These are phyloP conservation scores for Andrena bucephala DNA, from an alignment of 2,888 invertebrate genomes.

Conservation along the genomic window DNA sequence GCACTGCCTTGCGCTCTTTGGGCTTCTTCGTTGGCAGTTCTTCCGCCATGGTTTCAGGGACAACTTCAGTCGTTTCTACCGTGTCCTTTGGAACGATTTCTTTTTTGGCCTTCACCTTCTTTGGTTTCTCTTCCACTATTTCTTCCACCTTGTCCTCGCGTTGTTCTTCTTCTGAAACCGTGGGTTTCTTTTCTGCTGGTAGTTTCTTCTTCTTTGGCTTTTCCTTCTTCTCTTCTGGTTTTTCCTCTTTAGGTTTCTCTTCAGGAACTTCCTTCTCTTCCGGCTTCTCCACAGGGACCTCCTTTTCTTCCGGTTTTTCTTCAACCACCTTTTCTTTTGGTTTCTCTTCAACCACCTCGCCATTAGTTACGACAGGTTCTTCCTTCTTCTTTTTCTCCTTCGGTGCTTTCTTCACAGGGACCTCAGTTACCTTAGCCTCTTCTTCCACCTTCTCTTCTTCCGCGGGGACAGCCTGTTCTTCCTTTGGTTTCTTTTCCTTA, in stretches of 20 bases:
- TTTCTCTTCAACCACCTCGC: slow-evolving; percentile 53
- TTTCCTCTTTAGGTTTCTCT: slow-evolving; percentile 69
- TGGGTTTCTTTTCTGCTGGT: slow-evolving; percentile 68
- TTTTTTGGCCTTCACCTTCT: slow-evolving; percentile 57
- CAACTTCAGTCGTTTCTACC: slow-evolving; percentile 67
- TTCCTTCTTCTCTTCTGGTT: slow-evolving; percentile 56
- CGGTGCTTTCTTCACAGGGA: slow-evolving; percentile 78
- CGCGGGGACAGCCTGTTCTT: slow-evolving; percentile 67
- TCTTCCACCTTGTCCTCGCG: slow-evolving; percentile 69
- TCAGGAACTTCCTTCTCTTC: slow-evolving; percentile 46
- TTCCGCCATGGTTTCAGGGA: slow-evolving; percentile 57
- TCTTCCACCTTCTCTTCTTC: slow-evolving; percentile 81
- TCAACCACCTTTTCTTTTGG: slow-evolving; percentile 10
- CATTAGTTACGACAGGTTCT: slow-evolving; percentile 75
- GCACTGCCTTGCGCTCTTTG: slow-evolving; percentile 57
- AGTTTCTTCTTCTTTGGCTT: slow-evolving; percentile 70
- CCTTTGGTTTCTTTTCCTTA: slow-evolving; percentile 53
- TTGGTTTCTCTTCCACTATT: slow-evolving; percentile 59
- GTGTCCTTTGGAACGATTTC: slow-evolving; percentile 65
- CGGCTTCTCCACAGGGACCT: slow-evolving; percentile 27
- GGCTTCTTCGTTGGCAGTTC: slow-evolving; percentile 54
- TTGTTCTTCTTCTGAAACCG: slow-evolving; percentile 69
- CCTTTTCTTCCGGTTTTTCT: too few relatives aligned
- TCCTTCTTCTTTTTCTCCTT: slow-evolving; percentile 82
- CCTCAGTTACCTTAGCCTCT: slow-evolving; percentile 75